Conservation (phyloP, 2,797 vertebrate species). For the Gymnoscopelus microlampas region DNA sequence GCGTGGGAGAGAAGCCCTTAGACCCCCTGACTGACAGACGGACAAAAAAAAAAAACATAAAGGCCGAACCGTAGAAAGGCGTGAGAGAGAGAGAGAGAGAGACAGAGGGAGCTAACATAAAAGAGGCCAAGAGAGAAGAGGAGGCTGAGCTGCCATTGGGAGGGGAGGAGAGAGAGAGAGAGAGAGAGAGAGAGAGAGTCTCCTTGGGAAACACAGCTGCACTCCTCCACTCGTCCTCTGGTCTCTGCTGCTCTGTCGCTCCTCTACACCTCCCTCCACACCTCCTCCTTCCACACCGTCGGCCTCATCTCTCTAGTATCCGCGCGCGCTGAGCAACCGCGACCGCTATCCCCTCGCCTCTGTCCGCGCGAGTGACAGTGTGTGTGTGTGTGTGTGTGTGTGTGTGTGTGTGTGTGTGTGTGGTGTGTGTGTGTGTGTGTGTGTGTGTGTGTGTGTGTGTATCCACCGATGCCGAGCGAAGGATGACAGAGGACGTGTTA, state of each 20-base stretch:
- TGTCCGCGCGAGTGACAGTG: too few relatives aligned
- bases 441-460: slow-evolving; percentile 1
- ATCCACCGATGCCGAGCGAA: not conserved
- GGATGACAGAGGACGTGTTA: slow-evolving; percentile 13
- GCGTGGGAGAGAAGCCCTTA: not conserved
- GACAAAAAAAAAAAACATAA: slow-evolving; percentile 21
- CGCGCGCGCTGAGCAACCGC: too few relatives aligned
- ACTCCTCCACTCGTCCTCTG: slow-evolving; percentile 10
- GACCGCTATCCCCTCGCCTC: too few relatives aligned
- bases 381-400: too few relatives aligned
- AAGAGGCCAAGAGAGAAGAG: slow-evolving; percentile 69
- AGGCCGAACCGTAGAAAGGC: slow-evolving; percentile 26
- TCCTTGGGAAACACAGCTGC: slow-evolving; percentile 40
- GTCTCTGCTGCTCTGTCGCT: not conserved
- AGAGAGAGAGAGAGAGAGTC: slow-evolving; percentile 20
- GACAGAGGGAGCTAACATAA: slow-evolving; percentile 75
- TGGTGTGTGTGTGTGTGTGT: slow-evolving; percentile 2
- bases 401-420: too few relatives aligned
- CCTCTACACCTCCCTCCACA: slow-evolving; percentile 39
- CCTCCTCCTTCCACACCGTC: slow-evolving; percentile 11
- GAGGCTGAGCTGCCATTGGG: slow-evolving; percentile 36
- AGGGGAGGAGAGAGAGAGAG: slow-evolving; percentile 27
- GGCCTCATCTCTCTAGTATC: not conserved
- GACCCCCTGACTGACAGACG: slow-evolving; percentile 20
- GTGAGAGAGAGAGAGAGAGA: slow-evolving; percentile 55